Percentiles rank a stretch among this genome's conserved stretches.
Evolutionary conservation across 1,140 invertebrate genomes (phyloP).

Genomic region (Phymastichus coffea): DNA sequence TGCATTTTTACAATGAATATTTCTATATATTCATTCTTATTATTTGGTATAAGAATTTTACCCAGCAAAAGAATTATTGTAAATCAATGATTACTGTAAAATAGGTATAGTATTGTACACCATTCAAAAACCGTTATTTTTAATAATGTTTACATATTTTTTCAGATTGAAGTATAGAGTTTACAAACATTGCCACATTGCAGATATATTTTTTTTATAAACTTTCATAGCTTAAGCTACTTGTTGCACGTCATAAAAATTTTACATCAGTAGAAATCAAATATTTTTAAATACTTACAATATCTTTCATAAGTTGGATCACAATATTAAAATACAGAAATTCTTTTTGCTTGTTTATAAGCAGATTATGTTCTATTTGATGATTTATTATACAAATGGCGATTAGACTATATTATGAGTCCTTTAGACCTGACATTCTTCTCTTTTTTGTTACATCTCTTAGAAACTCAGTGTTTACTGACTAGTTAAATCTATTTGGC

Average conservation of each 20-base stretch:
- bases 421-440: constrained; percentile 10
- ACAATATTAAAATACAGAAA: constrained; percentile 30
- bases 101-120: constrained; percentile 4
- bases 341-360: constrained; percentile 2
- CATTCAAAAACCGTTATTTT: neutral
- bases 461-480: too few relatives aligned
- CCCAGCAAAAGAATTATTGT: neutral
- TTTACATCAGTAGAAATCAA: too few relatives aligned
- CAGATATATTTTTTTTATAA: too few relatives aligned
- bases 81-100: neutral
- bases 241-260: too few relatives aligned
- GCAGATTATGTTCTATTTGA: neutral
- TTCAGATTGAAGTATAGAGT: too few relatives aligned
- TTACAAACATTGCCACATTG: too few relatives aligned
- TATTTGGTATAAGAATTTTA: neutral
- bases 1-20: neutral
- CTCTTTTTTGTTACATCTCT: constrained; percentile 32
- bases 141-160: too few relatives aligned
- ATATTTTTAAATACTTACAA: too few relatives aligned
- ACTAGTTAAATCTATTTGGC: constrained; percentile 39
- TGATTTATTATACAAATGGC: constrained; percentile 31
- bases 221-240: too few relatives aligned
- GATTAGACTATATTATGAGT: constrained; percentile 3
- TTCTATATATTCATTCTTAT: too few relatives aligned
- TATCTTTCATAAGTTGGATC: neutral